Conservation (phyloP, 2,888 invertebrate species). For the Ophion ellenae region DNA sequence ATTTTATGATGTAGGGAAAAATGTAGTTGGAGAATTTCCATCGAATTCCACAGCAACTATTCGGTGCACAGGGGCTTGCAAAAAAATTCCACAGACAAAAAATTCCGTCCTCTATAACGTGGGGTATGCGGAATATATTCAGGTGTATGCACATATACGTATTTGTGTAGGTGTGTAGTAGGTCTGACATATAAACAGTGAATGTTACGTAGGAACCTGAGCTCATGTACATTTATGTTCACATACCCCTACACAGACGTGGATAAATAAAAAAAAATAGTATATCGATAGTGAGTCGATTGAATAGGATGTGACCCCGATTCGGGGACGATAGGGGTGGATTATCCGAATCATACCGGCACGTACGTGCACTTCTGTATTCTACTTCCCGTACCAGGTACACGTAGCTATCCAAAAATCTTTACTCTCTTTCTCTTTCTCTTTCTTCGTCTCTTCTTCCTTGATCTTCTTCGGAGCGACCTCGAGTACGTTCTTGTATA, state of each 20-base stretch:
- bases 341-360: slow-evolving; percentile 65
- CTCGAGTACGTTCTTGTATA: slow-evolving; percentile 28
- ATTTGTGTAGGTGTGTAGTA: background rate
- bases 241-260: slow-evolving; percentile 22
- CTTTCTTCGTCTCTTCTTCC: slow-evolving; percentile 18
- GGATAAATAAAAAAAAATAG: background rate
- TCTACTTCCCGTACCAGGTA: slow-evolving; percentile 18
- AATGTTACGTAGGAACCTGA: slow-evolving; percentile 43
- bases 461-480: slow-evolving; percentile 6
- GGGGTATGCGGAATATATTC: background rate
- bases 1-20: no score
- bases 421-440: slow-evolving; percentile 13
- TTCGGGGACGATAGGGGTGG: slow-evolving; percentile 68
- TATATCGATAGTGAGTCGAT: slow-evolving; percentile 68
- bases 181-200: slow-evolving; percentile 43
- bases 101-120: background rate
- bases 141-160: background rate
- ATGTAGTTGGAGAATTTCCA: no score
- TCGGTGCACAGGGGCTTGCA: background rate
- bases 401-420: slow-evolving; percentile 42
- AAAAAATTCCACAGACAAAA: no score
- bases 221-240: slow-evolving; percentile 36
- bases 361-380: slow-evolving; percentile 32
- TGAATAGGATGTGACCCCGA: slow-evolving; percentile 75
- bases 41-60: background rate